These are phyloP conservation scores for Festucalex cinctus DNA, from an alignment of 2,113 vertebrate genomes.

Conservation along the genomic window DNA sequence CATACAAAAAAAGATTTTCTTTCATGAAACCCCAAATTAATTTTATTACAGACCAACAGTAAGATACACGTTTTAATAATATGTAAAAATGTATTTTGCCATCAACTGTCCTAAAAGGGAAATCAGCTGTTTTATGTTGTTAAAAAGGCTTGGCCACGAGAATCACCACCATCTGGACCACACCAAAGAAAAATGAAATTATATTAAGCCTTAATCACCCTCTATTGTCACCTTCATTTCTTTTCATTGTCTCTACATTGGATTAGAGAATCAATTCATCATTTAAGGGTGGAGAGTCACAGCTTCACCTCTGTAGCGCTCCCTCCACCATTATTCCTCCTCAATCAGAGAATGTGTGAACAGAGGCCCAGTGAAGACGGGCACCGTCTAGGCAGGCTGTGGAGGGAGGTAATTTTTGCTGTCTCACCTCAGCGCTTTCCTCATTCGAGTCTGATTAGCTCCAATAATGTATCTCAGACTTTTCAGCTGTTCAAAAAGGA, in stretches of 20 bases:
- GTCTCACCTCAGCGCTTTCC: conserved; percentile 74
- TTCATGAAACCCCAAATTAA: neutral
- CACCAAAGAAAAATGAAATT: conserved; percentile 16
- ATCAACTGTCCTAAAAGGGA: neutral
- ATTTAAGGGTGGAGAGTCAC: conserved; percentile 21
- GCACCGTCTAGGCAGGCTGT: conserved; percentile 33
- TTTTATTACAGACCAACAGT: too few species aligned
- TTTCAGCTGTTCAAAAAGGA: conserved; percentile 62
- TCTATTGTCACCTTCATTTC: conserved; percentile 23
- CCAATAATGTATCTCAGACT: conserved; percentile 72
- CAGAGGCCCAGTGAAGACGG: conserved; percentile 41
- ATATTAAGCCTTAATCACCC: conserved; percentile 25
- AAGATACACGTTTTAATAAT: conserved; percentile 5
- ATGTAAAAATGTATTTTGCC: neutral
- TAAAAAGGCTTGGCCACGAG: conserved; percentile 4
- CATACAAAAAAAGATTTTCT: too few species aligned
- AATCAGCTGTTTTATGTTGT: neutral
- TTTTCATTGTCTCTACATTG: conserved; percentile 28
- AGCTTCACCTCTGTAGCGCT: conserved; percentile 11
- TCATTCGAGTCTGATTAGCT: conserved; percentile 75
- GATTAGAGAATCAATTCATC: conserved; percentile 38
- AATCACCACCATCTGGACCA: conserved; percentile 3
- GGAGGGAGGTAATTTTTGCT: conserved; percentile 67
- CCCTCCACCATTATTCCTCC: conserved; percentile 11
- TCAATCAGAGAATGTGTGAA: conserved; percentile 50